Conservation (phyloP, 2,888 invertebrate species). For the Myopa testacea region DNA sequence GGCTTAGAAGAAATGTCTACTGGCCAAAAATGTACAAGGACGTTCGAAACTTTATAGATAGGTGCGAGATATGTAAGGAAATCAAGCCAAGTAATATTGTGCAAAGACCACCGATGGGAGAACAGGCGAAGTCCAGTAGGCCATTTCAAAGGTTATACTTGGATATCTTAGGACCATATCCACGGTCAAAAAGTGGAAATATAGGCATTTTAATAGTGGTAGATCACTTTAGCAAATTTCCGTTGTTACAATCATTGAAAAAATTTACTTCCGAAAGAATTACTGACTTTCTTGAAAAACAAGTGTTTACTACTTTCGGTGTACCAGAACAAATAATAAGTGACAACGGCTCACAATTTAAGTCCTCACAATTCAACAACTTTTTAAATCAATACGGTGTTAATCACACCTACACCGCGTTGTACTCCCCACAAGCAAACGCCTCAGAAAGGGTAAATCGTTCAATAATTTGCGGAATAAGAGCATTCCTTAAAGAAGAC, state of each 20-base stretch:
- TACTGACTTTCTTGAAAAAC: constrained; percentile 28
- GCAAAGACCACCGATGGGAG: constrained; percentile 21
- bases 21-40: constrained; percentile 31
- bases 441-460: constrained; percentile 1
- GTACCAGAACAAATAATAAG: constrained; percentile 48
- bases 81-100: constrained; percentile 8
- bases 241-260: constrained; percentile 20
- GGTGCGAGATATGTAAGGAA: constrained; percentile 17
- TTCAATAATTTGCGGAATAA: not conserved
- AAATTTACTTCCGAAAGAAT: constrained; percentile 20
- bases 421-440: constrained; percentile 13
- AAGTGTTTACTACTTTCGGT: constrained; percentile 49
- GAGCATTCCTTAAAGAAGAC: not conserved
- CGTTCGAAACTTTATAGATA: constrained; percentile 12
- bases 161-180: constrained; percentile 34
- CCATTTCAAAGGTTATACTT: constrained; percentile 36
- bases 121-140: not conserved
- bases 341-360: constrained; percentile 52
- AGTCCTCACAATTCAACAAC: constrained; percentile 32
- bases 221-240: constrained; percentile 33
- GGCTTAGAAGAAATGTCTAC: constrained; percentile 19
- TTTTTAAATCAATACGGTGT: constrained; percentile 37
- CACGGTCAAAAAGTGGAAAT: constrained; percentile 3
- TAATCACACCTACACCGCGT: constrained; percentile 1
- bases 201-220: constrained; percentile 28